Evolutionary conservation across 2,888 invertebrate species (phyloP), one percentile per base, ranked within the genome.

Genomic region (Eupithecia subumbrata): DNA sequence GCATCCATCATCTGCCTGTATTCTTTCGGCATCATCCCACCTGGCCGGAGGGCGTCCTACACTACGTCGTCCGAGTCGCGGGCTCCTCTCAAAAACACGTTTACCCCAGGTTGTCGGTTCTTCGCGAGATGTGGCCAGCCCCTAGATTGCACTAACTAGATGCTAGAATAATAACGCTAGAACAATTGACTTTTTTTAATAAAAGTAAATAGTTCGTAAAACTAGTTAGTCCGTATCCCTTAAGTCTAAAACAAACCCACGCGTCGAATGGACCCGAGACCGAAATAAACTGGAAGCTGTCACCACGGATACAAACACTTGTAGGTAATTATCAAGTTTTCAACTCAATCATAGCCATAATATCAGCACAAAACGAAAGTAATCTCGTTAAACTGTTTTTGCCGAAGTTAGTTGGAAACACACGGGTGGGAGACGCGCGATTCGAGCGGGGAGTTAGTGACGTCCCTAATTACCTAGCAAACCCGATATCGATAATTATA

Each of bases 341-440:
- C 86, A 89, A 91, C 90, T 90, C 88, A 89, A 92, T 91, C 88
- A 88, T 84, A 82, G 85, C 85, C 87, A 86, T 88, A 86, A 89
- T 89, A 89, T 91, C 89, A 87, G 87, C 84, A 88, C 88, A 87
- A 89, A 91, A 89, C 84, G 85, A 87, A 88, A 90, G 87, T 90
- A 88, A 89, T 88, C 89, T 85, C 82, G 85, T 86, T 89, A 88
- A 89, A 88, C 84, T 86, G 84, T 88, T 88, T 85, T 84, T 84
- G 77, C 76, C 74, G 72, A 82, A 85, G 80, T 84, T 85, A 81
- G 69, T 73, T 76, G 73, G n/a, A 74, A 71, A 77, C 75, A 76
- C 43, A 79, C 71, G 76, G 74, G 30, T n/a, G 37, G 16, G 30
- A 40, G 37, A 16, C 12, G 56, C 60, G 37, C 60, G 34, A 34